Base-by-base conservation (phyloP, 2,797 vertebrate species). In the Trematomus bernacchii region DNA sequence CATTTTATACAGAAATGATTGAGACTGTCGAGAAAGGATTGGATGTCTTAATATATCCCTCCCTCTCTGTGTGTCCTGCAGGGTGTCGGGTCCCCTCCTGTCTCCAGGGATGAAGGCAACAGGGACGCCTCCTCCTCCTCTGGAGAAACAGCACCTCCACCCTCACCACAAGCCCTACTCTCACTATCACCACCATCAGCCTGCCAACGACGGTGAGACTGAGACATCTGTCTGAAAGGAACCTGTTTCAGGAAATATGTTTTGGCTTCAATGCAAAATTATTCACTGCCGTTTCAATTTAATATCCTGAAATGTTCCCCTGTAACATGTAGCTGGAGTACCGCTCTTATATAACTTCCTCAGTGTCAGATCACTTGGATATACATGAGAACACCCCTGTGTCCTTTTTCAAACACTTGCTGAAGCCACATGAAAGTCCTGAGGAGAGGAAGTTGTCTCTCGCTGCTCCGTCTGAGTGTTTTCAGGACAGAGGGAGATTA, bases 121-220 rank as follows among this genome's bases (percentile, higher is more conserved):
- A 0, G 94, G 94, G 54, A 95, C 96, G 9, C 90, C 95, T 52
- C 84, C 87, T 44, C 78, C 81, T 62, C 82, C 95, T 58, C 75
- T 96, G 92, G 96, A 96, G 90, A 97, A 97, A 83, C 96, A 96
- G 86, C 94, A 96, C 15, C 94, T 96, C 79, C 91, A 96, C 84
- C 82, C 90, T 2, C 93, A 96, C 69, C 95, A 95, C 82, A 97
- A 98, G 91, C 86, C 94, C 0, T 98, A 97, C 58, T 30, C 93
- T 43, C 92, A 93, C 54, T 98, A 98, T 91, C 96, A 96, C 84
- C 88, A 91, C 48, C 96, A 93, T 79, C 96, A 96, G 78, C 72
- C 96, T 9, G 85, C 86, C 66, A 95, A 85, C 65, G 96, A 97
- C 67, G 97, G 96, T 96, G 87, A 88, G 73, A 79, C 33, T 15